Conservation (phyloP, 2,888 invertebrate species). For the Dyspetes luteomarginatus region DNA sequence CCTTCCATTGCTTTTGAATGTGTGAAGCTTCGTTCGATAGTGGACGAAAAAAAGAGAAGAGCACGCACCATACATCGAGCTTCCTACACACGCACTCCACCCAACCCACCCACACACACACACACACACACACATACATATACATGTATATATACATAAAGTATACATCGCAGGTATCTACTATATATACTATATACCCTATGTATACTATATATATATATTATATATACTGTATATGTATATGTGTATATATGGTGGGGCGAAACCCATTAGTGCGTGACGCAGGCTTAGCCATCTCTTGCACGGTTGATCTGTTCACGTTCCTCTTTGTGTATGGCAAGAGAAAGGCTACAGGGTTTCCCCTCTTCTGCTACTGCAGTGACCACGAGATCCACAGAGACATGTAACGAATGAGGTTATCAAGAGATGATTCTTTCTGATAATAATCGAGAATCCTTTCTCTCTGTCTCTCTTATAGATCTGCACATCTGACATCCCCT, state of each 20-base stretch:
- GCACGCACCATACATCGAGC: slow-evolving; percentile 26
- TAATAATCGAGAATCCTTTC: slow-evolving; percentile 44
- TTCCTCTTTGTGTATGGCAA: slow-evolving; percentile 41
- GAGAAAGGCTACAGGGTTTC: slow-evolving; percentile 37
- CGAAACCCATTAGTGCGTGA: slow-evolving; percentile 54
- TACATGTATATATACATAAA: too few relatives aligned
- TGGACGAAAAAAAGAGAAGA: slow-evolving; percentile 24
- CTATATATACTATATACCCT: too few relatives aligned
- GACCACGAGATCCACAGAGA: slow-evolving; percentile 38
- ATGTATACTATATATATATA: too few relatives aligned
- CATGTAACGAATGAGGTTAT: slow-evolving; percentile 44
- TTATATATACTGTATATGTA: not conserved
- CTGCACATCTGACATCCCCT: too few relatives aligned
- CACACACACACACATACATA: too few relatives aligned
- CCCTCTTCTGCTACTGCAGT: slow-evolving; percentile 18
- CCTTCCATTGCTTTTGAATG: slow-evolving; percentile 20
- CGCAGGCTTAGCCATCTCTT: slow-evolving; percentile 46
- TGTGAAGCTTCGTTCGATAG: slow-evolving; percentile 20
- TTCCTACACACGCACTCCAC: not conserved
- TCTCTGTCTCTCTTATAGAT: too few relatives aligned
- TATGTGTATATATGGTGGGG: too few relatives aligned
- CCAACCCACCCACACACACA: too few relatives aligned
- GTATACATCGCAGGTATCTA: too few relatives aligned
- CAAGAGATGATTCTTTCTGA: slow-evolving; percentile 41
- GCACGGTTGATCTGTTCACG: slow-evolving; percentile 48